Conservation (phyloP, 2,113 vertebrate species). For the Orcinus orca region DNA sequence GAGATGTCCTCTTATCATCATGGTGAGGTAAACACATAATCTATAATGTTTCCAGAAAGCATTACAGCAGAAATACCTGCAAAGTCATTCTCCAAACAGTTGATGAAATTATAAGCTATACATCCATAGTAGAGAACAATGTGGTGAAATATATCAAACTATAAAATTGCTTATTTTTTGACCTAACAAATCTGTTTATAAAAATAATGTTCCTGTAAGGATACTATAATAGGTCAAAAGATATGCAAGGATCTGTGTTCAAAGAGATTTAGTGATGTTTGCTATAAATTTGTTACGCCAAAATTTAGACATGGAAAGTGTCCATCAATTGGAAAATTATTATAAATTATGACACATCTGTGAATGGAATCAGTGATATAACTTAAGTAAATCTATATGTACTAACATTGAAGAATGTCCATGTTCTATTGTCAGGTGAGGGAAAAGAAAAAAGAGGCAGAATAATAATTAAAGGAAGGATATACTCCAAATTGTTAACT, state of each 20-base stretch:
- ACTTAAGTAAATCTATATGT: not conserved
- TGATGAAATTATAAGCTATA: not conserved
- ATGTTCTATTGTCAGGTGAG: not conserved
- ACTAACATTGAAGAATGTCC: not conserved
- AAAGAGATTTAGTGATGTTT: constrained; percentile 3
- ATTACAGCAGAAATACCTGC: not conserved
- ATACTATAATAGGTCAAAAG: not conserved
- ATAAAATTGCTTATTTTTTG: constrained; percentile 17
- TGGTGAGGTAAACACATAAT: constrained; percentile 89
- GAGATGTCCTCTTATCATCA: constrained; percentile 99
- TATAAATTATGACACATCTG: not conserved
- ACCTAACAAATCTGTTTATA: constrained; percentile 14
- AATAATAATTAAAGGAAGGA: not conserved
- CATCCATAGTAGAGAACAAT: not conserved
- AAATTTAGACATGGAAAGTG: constrained; percentile 21
- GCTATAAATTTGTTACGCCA: not conserved
- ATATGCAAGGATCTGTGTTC: not conserved
- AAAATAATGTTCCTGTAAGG: constrained; percentile 17
- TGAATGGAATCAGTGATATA: not conserved
- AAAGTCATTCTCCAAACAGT: constrained; percentile 16
- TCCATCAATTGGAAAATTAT: not conserved
- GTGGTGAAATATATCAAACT: not conserved
- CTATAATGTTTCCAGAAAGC: not conserved
- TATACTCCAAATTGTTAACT: not conserved
- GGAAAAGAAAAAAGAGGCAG: not conserved